These are phyloP conservation scores for Acyrthosiphon pisum DNA, from an alignment of 1,140 invertebrate species.

Conservation along the genomic window DNA sequence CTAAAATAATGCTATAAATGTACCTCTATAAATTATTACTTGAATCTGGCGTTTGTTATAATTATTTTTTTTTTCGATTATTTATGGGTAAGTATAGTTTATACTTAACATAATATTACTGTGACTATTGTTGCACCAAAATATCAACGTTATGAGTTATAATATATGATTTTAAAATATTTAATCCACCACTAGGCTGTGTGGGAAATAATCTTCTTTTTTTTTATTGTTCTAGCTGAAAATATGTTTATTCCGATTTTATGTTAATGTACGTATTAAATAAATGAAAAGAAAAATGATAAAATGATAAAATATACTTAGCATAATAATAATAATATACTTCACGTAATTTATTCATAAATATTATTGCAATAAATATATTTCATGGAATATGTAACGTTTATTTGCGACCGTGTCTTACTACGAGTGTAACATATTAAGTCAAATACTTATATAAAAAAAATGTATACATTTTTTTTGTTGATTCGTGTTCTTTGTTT, in stretches of 20 bases:
- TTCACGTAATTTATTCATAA: background rate
- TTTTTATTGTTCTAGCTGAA: background rate
- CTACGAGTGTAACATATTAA: background rate
- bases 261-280: background rate
- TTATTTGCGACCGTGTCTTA: background rate
- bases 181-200: background rate
- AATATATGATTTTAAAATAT: background rate
- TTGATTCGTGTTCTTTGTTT: background rate
- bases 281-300: background rate
- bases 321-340: background rate
- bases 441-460: background rate
- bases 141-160: background rate
- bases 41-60: too few species aligned
- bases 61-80: background rate
- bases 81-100: background rate
- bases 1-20: too few species aligned
- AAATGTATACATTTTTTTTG: background rate
- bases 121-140: background rate
- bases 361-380: background rate
- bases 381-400: background rate
- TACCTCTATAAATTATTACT: too few species aligned
- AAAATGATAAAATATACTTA: background rate
- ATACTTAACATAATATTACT: background rate
- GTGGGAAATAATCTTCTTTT: background rate
- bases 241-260: background rate